A percentile compares a stretch with the other conserved stretches of the same genome.
These are phyloP conservation scores for Cheilosia grossa DNA, from an alignment of 2,888 invertebrate genomes.

Conservation along the genomic window DNA sequence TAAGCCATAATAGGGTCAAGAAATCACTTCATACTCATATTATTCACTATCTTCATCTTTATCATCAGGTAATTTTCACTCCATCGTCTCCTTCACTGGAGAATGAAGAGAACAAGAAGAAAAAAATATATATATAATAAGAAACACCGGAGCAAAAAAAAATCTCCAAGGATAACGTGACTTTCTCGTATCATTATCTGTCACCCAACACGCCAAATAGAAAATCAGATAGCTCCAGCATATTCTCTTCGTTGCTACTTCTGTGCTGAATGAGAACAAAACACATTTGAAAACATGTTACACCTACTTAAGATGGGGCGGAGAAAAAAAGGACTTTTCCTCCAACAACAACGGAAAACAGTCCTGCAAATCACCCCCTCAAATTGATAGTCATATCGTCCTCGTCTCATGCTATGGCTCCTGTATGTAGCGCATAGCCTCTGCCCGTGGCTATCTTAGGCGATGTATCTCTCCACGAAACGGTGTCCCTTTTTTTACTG, in stretches of 20 bases:
- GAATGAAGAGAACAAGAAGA: not conserved
- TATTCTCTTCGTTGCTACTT: conserved; percentile 48
- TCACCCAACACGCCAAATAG: conserved; percentile 8
- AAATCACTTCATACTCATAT: conserved; percentile 47
- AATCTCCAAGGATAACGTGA: conserved; percentile 37
- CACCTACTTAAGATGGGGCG: conserved; percentile 48
- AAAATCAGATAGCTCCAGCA: conserved; percentile 64
- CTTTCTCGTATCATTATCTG: conserved; percentile 61
- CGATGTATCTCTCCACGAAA: conserved; percentile 46
- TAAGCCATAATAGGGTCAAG: conserved; percentile 46
- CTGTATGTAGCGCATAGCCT: conserved; percentile 30
- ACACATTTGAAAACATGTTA: conserved; percentile 53
- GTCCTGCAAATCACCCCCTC: conserved; percentile 27
- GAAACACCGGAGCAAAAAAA: conserved; percentile 1
- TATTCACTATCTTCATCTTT: conserved; percentile 53
- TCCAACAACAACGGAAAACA: conserved; percentile 21
- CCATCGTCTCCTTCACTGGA: conserved; percentile 36
- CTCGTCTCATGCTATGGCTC: not conserved
- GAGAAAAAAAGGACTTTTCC: conserved; percentile 34
- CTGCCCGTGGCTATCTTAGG: conserved; percentile 41
- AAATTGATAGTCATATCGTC: conserved; percentile 52
- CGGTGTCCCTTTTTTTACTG: conserved; percentile 30
- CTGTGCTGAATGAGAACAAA: conserved; percentile 1
- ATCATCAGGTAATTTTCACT: conserved; percentile 70
- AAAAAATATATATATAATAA: not conserved